Conservation (phyloP, 2,797 vertebrate species). For the Propithecus deckenii region DNA sequence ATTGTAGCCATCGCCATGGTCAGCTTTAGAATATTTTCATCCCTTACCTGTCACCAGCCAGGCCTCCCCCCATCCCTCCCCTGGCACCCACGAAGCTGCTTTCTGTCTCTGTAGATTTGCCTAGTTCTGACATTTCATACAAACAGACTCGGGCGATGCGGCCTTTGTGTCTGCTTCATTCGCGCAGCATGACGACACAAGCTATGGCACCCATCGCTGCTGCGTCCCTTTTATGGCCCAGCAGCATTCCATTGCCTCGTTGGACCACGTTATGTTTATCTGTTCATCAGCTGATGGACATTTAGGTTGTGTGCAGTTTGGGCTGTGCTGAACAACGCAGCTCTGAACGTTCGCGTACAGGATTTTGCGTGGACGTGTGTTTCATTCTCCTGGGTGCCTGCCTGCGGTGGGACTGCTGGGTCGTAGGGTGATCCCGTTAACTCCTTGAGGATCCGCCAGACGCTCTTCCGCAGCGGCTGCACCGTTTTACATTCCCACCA, state of each 20-base stretch:
- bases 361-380: accelerated
- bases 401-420: accelerated
- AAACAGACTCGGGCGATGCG: accelerated
- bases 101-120: not conserved
- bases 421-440: not conserved
- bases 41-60: not conserved
- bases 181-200: accelerated
- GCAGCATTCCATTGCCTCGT: accelerated
- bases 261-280: not conserved
- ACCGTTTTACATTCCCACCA: not conserved
- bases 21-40: not conserved
- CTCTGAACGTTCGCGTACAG: accelerated
- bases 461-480: accelerated
- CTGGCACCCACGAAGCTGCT: not conserved
- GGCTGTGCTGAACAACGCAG: not conserved
- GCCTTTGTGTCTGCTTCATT: not conserved
- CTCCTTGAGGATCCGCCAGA: not conserved
- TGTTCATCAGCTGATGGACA: accelerated
- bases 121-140: accelerated
- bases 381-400: not conserved
- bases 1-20: not conserved
- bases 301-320: not conserved
- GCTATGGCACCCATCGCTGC: accelerated
- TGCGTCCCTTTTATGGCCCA: not conserved
- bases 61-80: not conserved